Base-by-base conservation (phyloP, 2,113 vertebrate genomes). In the Gopherus evgoodei region DNA sequence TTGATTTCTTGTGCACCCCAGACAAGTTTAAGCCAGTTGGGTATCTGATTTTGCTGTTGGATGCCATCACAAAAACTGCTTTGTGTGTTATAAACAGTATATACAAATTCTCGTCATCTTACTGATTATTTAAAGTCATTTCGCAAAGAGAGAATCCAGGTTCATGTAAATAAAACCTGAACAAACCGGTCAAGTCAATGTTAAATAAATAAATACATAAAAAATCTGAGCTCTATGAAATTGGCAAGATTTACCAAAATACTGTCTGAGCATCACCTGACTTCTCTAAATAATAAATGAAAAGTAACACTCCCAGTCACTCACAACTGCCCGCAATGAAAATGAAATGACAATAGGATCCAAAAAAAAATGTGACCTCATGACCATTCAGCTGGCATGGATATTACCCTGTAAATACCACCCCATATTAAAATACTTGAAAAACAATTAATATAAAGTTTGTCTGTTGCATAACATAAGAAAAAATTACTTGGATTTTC, bases 11-110 rank as follows among this genome's bases (percentile, higher is more conserved):
- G 84, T 86, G 78, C 54, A 92, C 87, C 89, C 89, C 78, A 84
- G 69, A 62, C 76, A 89, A 54, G 82, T 86, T 88, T 90, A 83
- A 5, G 42, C 35, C 50, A 88, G 91, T 93, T 22, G 24, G 42
- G n/a, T 35, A 83, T 88, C 90, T 53, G 52, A 42, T 79, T 94
- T 80, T 91, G 89, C 91, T 93, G 47, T 4, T 81, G 88, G 88
- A 86, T 84, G 90, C 75, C 69, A 90, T 92, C 88, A 84, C 79
- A 81, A 5, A 0, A 93, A 31, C 85, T 42, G 57, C 87, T 91
- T 93, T 93, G 47, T 49, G 10, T 3, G 59, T 90, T 91, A 52
- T 1, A 2, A 19, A 6, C 7, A 89, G 90, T 78, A 93, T 27
- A 84, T 80, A 38, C 47, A 24, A 86, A 85, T 88, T 50, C 85